Evolutionary conservation across 2,888 invertebrate species (phyloP), one percentile per base, ranked within the genome.

Genomic region (Parnassius smintheus): DNA sequence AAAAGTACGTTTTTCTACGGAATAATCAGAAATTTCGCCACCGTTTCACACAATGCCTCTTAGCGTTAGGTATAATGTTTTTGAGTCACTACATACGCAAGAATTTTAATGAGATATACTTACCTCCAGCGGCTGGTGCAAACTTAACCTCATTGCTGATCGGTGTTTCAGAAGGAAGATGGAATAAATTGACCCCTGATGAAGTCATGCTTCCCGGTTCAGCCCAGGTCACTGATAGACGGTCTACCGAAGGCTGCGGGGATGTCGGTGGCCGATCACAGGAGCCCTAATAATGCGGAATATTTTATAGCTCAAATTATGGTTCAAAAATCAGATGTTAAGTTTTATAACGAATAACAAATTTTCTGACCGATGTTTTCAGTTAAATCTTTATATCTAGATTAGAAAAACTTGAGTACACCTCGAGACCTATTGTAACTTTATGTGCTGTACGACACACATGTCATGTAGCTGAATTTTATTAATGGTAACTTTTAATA

Each of bases 191-290:
- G 65, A 84, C 85, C 22, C 92, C 92, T 35, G 92, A 91, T 1
- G 92, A 86, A 7, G 85, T 75, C 90, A 91, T 90, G 71, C 85
- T 88, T 69, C 83, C 93, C 12, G 92, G 92, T 44, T 93, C 92
- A 0, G 95, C 95, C 91, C 95, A 95, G 53, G 94, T 95, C 64
- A 96, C 95, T 11, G 95, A 95, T 52, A 95, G 88, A 59, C 95
- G 92, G 80, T 95, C 95, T 58, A 94, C 92, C 1, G 95, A 95
- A 7, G 94, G 94, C 78, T 95, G 95, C 1, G 95, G 95, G 0
- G 95, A 95, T 1, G 93, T 83, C 0, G 94, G 94, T 62, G 93
- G 93, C 65, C 91, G 91, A 80, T 89, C 89, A 65, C 73, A 83
- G 22, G 88, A 87, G 42, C 78, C 84, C 89, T 89, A 66, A 2